Conservation (phyloP, 2,888 invertebrate species). For the Machimus atricapillus region DNA sequence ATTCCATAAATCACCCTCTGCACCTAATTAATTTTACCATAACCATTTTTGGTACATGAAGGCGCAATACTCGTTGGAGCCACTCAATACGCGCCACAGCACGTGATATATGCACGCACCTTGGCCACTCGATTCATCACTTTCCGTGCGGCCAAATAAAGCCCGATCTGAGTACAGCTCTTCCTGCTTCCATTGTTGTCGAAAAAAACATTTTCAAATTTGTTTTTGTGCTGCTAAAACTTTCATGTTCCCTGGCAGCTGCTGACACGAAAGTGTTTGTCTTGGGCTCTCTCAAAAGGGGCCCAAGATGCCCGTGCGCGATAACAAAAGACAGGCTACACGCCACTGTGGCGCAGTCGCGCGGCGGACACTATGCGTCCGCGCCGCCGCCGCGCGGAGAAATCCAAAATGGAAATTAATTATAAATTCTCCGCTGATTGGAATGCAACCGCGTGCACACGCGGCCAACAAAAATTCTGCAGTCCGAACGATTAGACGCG, state of each 20-base stretch:
- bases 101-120: not conserved
- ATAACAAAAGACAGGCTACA: not conserved
- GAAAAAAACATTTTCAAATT: not conserved
- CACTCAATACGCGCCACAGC: not conserved
- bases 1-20: not conserved
- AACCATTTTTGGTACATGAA: not conserved
- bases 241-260: not conserved
- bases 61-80: not conserved
- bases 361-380: not conserved
- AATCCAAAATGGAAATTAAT: slow-evolving; percentile 23
- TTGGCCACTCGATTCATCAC: not conserved
- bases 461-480: not conserved
- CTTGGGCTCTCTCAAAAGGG: not conserved
- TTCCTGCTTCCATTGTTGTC: not conserved
- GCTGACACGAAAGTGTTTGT: not conserved
- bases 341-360: not conserved
- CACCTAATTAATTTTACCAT: not conserved
- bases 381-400: not conserved
- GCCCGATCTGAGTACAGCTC: not conserved
- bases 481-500: not conserved
- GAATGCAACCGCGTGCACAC: not conserved
- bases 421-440: slow-evolving; percentile 5
- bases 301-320: not conserved
- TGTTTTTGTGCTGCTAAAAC: not conserved
- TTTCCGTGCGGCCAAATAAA: not conserved